phyloP scores from a whole-genome alignment of 1,140 invertebrate genomes.

The Pollicipes pollicipes region DNA sequence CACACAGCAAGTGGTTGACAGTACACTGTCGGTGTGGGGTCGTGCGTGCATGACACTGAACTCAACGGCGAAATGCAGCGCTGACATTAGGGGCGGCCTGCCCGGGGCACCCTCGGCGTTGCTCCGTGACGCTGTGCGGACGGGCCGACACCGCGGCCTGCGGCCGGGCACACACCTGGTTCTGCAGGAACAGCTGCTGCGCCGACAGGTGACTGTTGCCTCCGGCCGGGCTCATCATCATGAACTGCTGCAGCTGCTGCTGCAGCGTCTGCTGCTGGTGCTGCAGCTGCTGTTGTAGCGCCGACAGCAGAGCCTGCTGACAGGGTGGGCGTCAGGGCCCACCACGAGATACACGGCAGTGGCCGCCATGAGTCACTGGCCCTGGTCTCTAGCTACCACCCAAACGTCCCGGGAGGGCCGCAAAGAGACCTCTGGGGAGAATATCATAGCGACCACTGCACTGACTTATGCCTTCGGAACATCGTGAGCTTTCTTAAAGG shows the following conservation, averaged over 20 bases:
- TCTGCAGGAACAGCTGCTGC: slow-evolving; percentile 55
- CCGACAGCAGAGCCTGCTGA: slow-evolving; percentile 25
- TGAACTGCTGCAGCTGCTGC: slow-evolving; percentile 30
- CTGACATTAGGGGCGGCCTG: no score
- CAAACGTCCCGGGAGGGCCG: background rate
- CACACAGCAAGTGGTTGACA: no score
- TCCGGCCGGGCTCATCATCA: slow-evolving; percentile 27
- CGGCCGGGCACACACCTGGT: slow-evolving; percentile 41
- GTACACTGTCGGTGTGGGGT: no score
- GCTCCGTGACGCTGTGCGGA: no score
- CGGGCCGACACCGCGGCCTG: no score
- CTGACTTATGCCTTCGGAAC: no score
- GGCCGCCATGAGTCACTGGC: no score
- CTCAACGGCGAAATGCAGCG: no score
- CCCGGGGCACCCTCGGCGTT: no score
- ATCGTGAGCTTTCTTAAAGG: no score
- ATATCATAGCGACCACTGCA: background rate
- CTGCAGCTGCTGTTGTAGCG: slow-evolving; percentile 28
- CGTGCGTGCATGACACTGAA: no score
- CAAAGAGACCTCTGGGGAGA: slow-evolving; percentile 13
- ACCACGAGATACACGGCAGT: background rate
- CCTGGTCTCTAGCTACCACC: no score
- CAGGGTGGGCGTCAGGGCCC: slow-evolving; percentile 5
- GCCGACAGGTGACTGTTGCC: slow-evolving; percentile 24
- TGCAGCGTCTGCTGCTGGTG: slow-evolving; percentile 26